Evolutionary conservation across 2,797 vertebrate genomes (phyloP), one percentile per base, ranked within the genome.

Genomic region (Danio choprae): DNA sequence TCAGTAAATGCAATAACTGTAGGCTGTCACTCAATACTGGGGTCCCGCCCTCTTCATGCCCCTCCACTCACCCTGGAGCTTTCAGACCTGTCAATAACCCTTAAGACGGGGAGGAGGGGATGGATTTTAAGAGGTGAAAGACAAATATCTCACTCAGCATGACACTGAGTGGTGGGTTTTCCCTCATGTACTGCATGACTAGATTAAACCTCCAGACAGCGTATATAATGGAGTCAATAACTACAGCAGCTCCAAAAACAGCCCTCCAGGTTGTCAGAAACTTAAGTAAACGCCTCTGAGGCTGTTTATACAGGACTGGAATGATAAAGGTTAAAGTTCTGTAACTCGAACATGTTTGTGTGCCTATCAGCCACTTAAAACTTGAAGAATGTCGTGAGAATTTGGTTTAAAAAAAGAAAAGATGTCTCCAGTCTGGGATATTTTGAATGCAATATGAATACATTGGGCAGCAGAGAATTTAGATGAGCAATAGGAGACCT

Each of bases 41-140:
- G 55, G 76, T 56, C 80, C 69, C 70, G 65, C 76, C 86, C 83
- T 67, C 86, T 70, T 77, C 84, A 73, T 90, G 80, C 81, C 80
- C 74, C 16, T 81, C 55, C 60, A 7, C 1, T 83, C 83, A 90
- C 86, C 89, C 79, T 48, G 22, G 60, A 74, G 83, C 83, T 84
- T 82, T 88, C 81, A 79, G 13, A 68, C 64, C 87, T 89, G 90
- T 87, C 90, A 93, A 69, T 91, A 89, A 88, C 41, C 46, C 82
- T 72, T 59, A 65, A 81, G 58, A 53, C 63, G 55, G 29, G 62
- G 40, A 51, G 76, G 56, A 15, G 71, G 55, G 77, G 56, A 62
- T 38, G 48, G 50, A 64, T 62, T 76, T 46, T 64, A 73, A 59
- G 76, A 79, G 85, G 85, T 81, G 80, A 89, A 89, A 89, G 82